A percentile compares a stretch with the other conserved stretches of the same genome.
These are phyloP conservation scores for Tautogolabrus adspersus DNA, from an alignment of 2,113 vertebrate genomes.

Conservation along the genomic window DNA sequence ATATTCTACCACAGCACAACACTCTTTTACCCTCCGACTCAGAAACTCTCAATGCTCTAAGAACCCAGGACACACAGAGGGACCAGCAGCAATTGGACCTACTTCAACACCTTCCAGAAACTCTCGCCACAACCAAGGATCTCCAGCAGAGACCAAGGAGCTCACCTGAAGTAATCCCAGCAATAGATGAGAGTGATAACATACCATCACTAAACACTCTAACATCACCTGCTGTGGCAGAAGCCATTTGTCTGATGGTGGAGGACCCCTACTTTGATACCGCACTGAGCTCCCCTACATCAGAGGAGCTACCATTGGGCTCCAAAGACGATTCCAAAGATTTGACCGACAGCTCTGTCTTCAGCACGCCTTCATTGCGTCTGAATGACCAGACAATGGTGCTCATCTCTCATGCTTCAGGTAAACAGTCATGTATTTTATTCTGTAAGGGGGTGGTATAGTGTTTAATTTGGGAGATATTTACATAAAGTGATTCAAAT, in stretches of 20 bases:
- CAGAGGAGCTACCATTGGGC: not conserved
- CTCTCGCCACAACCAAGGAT: not conserved
- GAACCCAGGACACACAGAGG: not conserved
- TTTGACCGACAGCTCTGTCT: conserved; percentile 19
- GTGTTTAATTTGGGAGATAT: not conserved
- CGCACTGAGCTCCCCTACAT: conserved; percentile 12
- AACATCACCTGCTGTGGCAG: not conserved
- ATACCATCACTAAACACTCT: not conserved
- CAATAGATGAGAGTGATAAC: not conserved
- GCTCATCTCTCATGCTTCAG: conserved; percentile 40
- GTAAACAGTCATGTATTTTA: conserved; percentile 44
- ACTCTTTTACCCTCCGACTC: not conserved
- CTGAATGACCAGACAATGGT: conserved; percentile 59
- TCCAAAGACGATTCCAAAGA: not conserved
- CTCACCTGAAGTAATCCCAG: not conserved
- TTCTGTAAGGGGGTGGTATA: not conserved
- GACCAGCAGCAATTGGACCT: conserved; percentile 9
- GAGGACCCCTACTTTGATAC: conserved; percentile 85
- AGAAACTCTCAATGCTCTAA: conserved; percentile 16
- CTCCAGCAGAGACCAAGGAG: conserved; percentile 2
- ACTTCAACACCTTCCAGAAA: not conserved
- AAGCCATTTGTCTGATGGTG: conserved; percentile 71
- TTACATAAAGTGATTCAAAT: not conserved
- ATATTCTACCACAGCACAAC: not conserved
- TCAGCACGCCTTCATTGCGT: conserved; percentile 29